Evolutionary conservation across 1,140 invertebrate genomes (phyloP).

Genomic region (Drosophila nigromelanica): DNA sequence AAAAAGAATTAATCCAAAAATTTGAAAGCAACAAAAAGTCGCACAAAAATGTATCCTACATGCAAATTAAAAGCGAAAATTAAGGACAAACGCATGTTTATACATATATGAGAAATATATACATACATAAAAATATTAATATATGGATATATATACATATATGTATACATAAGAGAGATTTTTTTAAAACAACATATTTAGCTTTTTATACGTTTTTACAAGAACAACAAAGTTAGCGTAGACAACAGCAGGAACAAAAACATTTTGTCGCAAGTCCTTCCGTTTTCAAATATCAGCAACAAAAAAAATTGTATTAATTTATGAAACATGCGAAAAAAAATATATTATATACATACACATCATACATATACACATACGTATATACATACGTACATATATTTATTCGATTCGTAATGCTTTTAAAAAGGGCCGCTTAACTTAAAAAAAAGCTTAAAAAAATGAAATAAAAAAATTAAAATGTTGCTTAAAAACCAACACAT

Average conservation of each 20-base stretch:
- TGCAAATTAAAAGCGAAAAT: slow-evolving; percentile 17
- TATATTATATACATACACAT: slow-evolving; percentile 42
- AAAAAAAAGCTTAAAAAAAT: slow-evolving; percentile 38
- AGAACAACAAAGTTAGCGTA: slow-evolving; percentile 52
- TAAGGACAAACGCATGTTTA: slow-evolving; percentile 13
- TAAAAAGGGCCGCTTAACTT: slow-evolving; percentile 58
- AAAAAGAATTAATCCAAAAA: slow-evolving; percentile 6
- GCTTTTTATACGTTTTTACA: slow-evolving; percentile 82
- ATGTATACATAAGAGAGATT: slow-evolving; percentile 42
- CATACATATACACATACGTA: slow-evolving; percentile 47
- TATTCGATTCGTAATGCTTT: slow-evolving; percentile 66
- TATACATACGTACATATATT: slow-evolving; percentile 50
- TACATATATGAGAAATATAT: slow-evolving; percentile 9
- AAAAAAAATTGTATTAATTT: slow-evolving; percentile 11
- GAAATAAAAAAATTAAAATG: slow-evolving; percentile 40
- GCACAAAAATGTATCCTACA: slow-evolving; percentile 55
- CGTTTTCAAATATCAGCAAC: slow-evolving; percentile 73
- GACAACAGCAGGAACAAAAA: slow-evolving; percentile 42
- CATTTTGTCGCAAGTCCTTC: slow-evolving; percentile 74
- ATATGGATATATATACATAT: slow-evolving; percentile 39
- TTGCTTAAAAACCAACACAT: slow-evolving; percentile 67
- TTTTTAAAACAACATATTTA: slow-evolving; percentile 73
- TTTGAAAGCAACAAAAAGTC: slow-evolving; percentile 34
- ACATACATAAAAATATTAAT: slow-evolving; percentile 27
- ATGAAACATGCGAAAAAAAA: slow-evolving; percentile 15